Evolutionary conservation across 2,888 invertebrate genomes (phyloP).

Genomic region (Leptinotarsa rubiginosa): DNA sequence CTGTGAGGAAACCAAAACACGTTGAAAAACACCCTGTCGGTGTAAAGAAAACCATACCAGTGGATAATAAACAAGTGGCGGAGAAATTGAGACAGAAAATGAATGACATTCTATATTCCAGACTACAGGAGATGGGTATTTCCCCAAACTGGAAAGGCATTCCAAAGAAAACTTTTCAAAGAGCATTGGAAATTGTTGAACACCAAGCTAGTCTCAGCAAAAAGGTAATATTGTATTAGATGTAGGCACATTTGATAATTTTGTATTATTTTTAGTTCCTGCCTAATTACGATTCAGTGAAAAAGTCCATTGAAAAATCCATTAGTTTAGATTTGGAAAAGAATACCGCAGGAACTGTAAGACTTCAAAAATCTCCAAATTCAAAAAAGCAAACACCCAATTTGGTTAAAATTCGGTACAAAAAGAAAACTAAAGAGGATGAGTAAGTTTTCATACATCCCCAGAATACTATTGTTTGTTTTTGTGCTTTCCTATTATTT

Average conservation of each 20-base stretch:
- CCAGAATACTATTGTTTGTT: neutral
- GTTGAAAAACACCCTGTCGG: neutral
- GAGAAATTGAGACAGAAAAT: constrained; percentile 39
- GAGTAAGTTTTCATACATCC: constrained; percentile 32
- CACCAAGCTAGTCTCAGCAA: constrained; percentile 71
- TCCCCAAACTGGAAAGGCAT: constrained; percentile 74
- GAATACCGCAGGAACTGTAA: neutral
- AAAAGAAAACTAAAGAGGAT: constrained; percentile 26
- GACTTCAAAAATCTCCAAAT: neutral
- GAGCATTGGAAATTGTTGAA: constrained; percentile 70
- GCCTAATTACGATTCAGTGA: constrained; percentile 38
- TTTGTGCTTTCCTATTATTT: neutral
- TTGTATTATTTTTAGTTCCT: constrained; percentile 24
- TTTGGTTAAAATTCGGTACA: constrained; percentile 37
- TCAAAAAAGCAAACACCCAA: constrained; percentile 21
- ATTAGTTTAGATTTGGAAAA: constrained; percentile 26
- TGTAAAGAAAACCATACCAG: neutral
- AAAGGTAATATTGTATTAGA: constrained; percentile 66
- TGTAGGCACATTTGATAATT: constrained; percentile 7
- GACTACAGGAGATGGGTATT: constrained; percentile 71
- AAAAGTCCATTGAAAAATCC: constrained; percentile 39
- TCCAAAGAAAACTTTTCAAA: constrained; percentile 70
- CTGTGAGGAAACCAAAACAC: neutral
- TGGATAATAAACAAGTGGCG: constrained; percentile 7
- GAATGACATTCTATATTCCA: constrained; percentile 29